Conservation (phyloP, 2,113 vertebrate species). For the Phasianus colchicus region DNA sequence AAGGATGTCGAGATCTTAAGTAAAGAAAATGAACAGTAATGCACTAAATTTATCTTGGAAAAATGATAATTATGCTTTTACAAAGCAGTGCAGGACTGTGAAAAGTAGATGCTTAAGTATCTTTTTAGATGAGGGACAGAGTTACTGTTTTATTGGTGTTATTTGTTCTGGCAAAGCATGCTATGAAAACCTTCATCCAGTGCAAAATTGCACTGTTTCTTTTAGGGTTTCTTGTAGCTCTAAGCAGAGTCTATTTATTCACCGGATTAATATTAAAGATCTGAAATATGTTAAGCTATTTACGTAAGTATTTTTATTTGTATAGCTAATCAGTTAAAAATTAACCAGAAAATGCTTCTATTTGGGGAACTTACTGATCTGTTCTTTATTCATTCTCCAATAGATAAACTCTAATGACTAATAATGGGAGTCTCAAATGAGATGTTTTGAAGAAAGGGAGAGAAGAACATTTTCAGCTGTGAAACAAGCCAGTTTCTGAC, state of each 20-base stretch:
- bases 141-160: not conserved
- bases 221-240: not conserved
- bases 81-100: not conserved
- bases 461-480: not conserved
- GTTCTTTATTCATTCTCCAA: not conserved
- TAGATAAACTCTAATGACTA: not conserved
- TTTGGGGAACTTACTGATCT: not conserved
- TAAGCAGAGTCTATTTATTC: not conserved
- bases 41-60: not conserved
- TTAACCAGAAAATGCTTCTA: not conserved
- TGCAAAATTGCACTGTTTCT: not conserved
- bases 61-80: not conserved
- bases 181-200: not conserved
- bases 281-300: not conserved
- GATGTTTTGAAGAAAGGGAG: constrained; percentile 7
- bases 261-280: not conserved
- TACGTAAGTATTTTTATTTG: not conserved
- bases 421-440: not conserved
- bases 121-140: not conserved
- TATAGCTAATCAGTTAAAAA: not conserved
- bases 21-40: not conserved
- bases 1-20: not conserved
- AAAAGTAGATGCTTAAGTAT: not conserved
- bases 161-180: not conserved
- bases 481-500: not conserved